Conservation (phyloP, 2,888 invertebrate genomes). For the Conomelus anceps region DNA sequence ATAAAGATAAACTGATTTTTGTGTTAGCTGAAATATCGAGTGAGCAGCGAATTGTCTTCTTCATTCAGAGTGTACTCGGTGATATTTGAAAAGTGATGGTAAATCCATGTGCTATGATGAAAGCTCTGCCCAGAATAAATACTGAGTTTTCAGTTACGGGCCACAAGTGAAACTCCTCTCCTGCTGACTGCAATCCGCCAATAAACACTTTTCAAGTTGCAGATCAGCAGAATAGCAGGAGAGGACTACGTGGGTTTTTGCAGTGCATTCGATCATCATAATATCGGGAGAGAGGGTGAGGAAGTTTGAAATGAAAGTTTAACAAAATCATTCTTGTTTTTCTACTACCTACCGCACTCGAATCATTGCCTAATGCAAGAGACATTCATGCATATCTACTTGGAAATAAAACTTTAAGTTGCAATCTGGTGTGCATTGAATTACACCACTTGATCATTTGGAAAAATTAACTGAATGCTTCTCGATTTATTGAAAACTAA, state of each 20-base stretch:
- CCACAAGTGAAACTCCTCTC: conserved; percentile 8
- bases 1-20: neutral
- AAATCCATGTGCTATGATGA: neutral
- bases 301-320: neutral
- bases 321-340: neutral
- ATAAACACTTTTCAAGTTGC: neutral
- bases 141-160: conserved; percentile 6
- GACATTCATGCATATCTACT: neutral
- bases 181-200: neutral
- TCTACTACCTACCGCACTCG: neutral
- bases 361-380: neutral
- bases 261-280: neutral
- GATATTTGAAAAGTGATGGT: neutral
- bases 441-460: neutral
- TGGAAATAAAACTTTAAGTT: neutral
- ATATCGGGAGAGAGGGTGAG: neutral
- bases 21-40: neutral
- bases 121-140: neutral
- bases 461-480: neutral
- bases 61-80: neutral
- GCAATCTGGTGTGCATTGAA: neutral
- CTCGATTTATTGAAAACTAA: neutral
- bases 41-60: neutral
- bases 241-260: neutral
- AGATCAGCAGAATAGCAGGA: neutral